Conservation (phyloP, 2,113 vertebrate species). For the Sinocyclocheilus maitianheensis region DNA sequence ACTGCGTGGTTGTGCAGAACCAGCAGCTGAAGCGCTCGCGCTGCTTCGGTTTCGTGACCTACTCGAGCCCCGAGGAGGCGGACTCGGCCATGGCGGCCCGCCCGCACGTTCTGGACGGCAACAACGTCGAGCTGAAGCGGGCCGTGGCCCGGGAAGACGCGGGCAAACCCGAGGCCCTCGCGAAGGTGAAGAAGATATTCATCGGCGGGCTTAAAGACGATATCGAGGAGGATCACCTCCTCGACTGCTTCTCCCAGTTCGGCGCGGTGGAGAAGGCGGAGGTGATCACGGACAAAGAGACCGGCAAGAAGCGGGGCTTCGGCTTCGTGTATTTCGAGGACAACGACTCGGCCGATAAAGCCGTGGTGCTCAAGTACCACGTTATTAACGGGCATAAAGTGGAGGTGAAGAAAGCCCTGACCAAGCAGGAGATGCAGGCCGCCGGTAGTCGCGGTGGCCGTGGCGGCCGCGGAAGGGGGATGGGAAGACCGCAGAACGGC, state of each 20-base stretch:
- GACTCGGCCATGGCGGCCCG: slow-evolving; percentile 83
- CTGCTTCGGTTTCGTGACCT: slow-evolving; percentile 88
- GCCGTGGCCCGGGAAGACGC: slow-evolving; percentile 89
- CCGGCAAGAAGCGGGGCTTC: slow-evolving; percentile 87
- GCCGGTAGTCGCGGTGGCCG: slow-evolving; percentile 68
- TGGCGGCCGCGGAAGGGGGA: slow-evolving; percentile 71
- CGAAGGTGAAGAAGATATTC: slow-evolving; percentile 89
- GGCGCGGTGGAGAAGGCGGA: slow-evolving; percentile 86
- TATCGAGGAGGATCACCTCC: slow-evolving; percentile 82
- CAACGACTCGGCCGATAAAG: slow-evolving; percentile 87
- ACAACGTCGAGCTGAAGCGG: slow-evolving; percentile 87
- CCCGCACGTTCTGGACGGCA: slow-evolving; percentile 85
- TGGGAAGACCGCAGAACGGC: slow-evolving; percentile 78
- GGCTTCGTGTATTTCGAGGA: slow-evolving; percentile 87
- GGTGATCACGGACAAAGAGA: slow-evolving; percentile 86
- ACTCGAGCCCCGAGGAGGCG: slow-evolving; percentile 84
- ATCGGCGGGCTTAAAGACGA: slow-evolving; percentile 87
- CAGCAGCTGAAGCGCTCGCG: slow-evolving; percentile 86
- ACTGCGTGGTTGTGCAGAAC: slow-evolving; percentile 88
- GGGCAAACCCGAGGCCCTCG: slow-evolving; percentile 83
- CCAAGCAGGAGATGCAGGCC: slow-evolving; percentile 86
- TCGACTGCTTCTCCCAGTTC: slow-evolving; percentile 85
- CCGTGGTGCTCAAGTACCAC: slow-evolving; percentile 86
- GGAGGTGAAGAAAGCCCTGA: slow-evolving; percentile 88
- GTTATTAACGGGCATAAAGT: slow-evolving; percentile 87